phyloP scores from a whole-genome alignment of 2,888 invertebrate genomes.

The Agrilus cyanescens region DNA sequence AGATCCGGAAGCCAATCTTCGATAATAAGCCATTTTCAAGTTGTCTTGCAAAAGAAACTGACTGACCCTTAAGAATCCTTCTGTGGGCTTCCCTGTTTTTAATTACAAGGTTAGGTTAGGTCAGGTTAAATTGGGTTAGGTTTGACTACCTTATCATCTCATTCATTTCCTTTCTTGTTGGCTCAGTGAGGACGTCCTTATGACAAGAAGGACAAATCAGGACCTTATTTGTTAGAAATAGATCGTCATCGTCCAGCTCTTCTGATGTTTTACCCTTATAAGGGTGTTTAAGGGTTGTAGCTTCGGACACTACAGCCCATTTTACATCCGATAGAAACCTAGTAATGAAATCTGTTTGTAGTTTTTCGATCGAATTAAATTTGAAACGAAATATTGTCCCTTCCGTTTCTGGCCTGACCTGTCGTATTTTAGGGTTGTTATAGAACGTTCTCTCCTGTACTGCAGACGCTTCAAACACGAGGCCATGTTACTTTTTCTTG shows the following conservation, averaged over 20 bases:
- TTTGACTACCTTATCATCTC: slow-evolving; percentile 15
- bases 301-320: slow-evolving; percentile 45
- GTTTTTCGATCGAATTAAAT: too few species aligned
- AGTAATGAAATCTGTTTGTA: neutral
- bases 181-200: slow-evolving; percentile 43
- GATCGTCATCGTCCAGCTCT: slow-evolving; percentile 35
- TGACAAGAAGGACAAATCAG: slow-evolving; percentile 47
- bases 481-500: slow-evolving; percentile 44
- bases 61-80: slow-evolving; percentile 47
- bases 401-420: slow-evolving; percentile 28
- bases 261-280: slow-evolving; percentile 39
- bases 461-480: slow-evolving; percentile 42
- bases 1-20: slow-evolving; percentile 42
- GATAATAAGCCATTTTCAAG: slow-evolving; percentile 51
- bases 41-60: slow-evolving; percentile 52
- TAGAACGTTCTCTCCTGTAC: slow-evolving; percentile 38
- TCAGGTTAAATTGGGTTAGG: neutral
- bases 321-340: slow-evolving; percentile 49
- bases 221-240: slow-evolving; percentile 38
- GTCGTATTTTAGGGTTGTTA: slow-evolving; percentile 48
- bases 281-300: slow-evolving; percentile 46
- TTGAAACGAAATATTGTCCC: too few species aligned
- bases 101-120: neutral
- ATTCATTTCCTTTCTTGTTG: slow-evolving; percentile 44
- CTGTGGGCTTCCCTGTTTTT: slow-evolving; percentile 41